Base-by-base conservation (phyloP, 2,797 vertebrate species). In the Spea hammondii region DNA sequence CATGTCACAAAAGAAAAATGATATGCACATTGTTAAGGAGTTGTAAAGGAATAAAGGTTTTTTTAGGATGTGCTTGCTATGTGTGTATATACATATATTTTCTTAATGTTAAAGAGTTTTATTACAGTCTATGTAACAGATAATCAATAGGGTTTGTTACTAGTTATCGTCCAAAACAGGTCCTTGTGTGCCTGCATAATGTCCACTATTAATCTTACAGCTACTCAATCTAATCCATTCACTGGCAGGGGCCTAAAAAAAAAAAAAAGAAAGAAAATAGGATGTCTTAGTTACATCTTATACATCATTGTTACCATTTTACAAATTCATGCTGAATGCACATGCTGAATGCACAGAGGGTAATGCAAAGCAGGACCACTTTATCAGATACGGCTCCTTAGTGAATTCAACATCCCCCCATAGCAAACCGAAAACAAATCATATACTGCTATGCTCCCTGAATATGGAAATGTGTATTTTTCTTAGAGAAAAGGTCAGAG, bases 81-180 rank as follows among this genome's bases (percentile, higher is more conserved):
- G 32, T 32, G 32, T 32, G 32, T 32, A 32, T 32, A 32, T 32
- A 47, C 55, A 54, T 4, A 1, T 17, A 53, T 83, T 85, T 87
- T 46, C 70, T 85, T 85, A 60, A 74, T 88, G 83, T 75, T 73
- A 84, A 78, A 83, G 65, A 81, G 80, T 85, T 90, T 89, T 88
- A 90, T 88, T 89, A 85, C 48, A 45, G 84, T 62, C 74, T 76
- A 76, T 7, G n/a, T 72, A 88, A 84, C 84, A 89, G 78, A 67
- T 87, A 88, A 91, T 93, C 89, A 88, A 89, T 91, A 87, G 79
- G 65, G n/a, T 87, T 85, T 83, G 85, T 85, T 87, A 83, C 81
- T 84, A 85, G 83, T 75, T 62, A 83, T 82, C 87, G 84, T 86
- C 86, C 85, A 84, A 79, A 87, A 10, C 50, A 73, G 14, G 14